Base-by-base conservation (phyloP, 2,113 vertebrate genomes). In the Apteryx owenii region DNA sequence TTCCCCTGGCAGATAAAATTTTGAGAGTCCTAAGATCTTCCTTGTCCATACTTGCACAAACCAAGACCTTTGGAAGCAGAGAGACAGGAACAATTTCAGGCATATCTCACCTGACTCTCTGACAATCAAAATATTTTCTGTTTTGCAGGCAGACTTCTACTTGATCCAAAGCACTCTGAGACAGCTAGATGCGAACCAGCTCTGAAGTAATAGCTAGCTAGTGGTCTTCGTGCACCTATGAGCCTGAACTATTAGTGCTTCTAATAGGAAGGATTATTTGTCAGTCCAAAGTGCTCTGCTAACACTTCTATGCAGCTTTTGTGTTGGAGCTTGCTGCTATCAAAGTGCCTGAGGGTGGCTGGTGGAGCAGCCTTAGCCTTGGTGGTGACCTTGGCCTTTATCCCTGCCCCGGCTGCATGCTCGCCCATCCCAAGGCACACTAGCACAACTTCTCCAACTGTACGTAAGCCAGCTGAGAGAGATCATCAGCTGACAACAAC, bases 31-130 rank as follows among this genome's bases (percentile, higher is more conserved):
- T 7, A 33, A 66, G 5, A 42, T 42, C 15, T 62, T 82, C 31
- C 61, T 38, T 29, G 15, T 66, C 7, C 5, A 33, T 8, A 61
- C 0, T 0, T 14, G 29, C 42, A 65, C 23, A 81, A 61, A 92
- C 54, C 12, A 65, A 77, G 82, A 61, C 17, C 29, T 84, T 65
- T 36, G 44, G 36, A 82, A 79, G 18, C 23, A 88, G 42, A 85
- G 8, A 68, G 19, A 28, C 1, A 77, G 22, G 77, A 80, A 48
- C 3, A 10, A 70, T 51, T 89, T 56, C 73, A 70, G n/a, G 10
- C 13, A 1, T 29, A 73, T 70, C 70, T 66, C 61, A 75, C 40
- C 12, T 58, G 46, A 21, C 71, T 60, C 54, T 56, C 60, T 54
- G 50, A 36, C 22, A 33, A 36, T 20, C 0, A 2, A 71, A 15